Base-by-base conservation (phyloP, 2,113 vertebrate genomes). In the Thermophis baileyi region DNA sequence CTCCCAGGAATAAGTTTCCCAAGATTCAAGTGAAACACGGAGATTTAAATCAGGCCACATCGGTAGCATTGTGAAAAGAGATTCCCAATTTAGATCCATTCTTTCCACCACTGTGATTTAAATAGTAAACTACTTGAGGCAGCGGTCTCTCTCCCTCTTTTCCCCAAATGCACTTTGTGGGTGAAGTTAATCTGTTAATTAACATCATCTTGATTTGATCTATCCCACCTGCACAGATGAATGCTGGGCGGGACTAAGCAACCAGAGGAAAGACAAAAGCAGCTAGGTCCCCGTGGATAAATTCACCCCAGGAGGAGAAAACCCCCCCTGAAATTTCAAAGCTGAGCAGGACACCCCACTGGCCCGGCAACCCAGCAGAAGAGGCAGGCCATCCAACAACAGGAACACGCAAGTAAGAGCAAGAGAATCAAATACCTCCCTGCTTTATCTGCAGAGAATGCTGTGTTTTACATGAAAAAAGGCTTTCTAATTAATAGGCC, bases 401-500 rank as follows among this genome's bases (percentile, higher is more conserved):
- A 40, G 69, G 88, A 92, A 93, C 94, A 93, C 57, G 63, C 7
- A n/a, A 91, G 93, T 86, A 95, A 91, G 93, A 63, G 86, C 50
- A 46, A 91, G 81, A 50, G 53, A 96, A 94, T 92, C 96, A 60
- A 94, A 95, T 94, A 92, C 95, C 94, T 96, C 54, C 95, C 92
- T 92, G 87, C 50, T 96, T 97, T 96, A 96, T 96, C 96, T 95
- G 96, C 94, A 94, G 95, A 95, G 96, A 18, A 91, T 46, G 91
- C 94, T 49, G 49, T 97, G 97, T 97, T 97, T 97, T 97, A 97
- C 96, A 97, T 96, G 97, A 96, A 97, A 97, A 93, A 96, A 96
- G 96, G 94, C 49, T 97, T 96, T 97, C 96, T 96, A 97, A 97
- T 97, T 97, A 97, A 96, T 96, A 95, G 96, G 94, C 93, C 96